Conservation (phyloP, 2,113 vertebrate genomes). For the Podarcis muralis region DNA sequence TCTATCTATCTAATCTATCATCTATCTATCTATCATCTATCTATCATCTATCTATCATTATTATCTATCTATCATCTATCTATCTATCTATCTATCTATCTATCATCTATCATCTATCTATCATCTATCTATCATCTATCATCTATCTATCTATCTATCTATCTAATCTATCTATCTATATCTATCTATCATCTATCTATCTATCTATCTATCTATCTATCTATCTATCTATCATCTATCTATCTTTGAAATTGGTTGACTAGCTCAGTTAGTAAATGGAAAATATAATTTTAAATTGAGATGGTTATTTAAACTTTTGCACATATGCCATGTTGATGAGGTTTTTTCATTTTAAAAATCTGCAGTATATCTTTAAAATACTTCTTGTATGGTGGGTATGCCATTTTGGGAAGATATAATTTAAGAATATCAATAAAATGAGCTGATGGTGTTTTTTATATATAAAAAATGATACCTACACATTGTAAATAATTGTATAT, state of each 20-base stretch:
- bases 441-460: background rate
- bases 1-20: no score
- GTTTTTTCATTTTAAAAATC: background rate
- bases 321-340: background rate
- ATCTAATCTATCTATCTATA: no score
- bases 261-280: background rate
- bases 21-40: no score
- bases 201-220: no score
- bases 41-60: no score
- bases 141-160: no score
- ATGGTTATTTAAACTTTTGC: conserved; percentile 1
- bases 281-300: conserved; percentile 6
- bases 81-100: no score
- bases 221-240: no score
- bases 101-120: no score
- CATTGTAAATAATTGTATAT: background rate
- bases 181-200: no score
- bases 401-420: background rate
- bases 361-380: background rate
- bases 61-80: no score
- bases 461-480: conserved; percentile 3
- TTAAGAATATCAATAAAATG: conserved; percentile 11
- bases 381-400: background rate
- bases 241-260: background rate
- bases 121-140: no score